Evolutionary conservation across 1,140 invertebrate species (phyloP), one percentile per base, ranked within the genome.

Genomic region (Nilaparvata lugens): DNA sequence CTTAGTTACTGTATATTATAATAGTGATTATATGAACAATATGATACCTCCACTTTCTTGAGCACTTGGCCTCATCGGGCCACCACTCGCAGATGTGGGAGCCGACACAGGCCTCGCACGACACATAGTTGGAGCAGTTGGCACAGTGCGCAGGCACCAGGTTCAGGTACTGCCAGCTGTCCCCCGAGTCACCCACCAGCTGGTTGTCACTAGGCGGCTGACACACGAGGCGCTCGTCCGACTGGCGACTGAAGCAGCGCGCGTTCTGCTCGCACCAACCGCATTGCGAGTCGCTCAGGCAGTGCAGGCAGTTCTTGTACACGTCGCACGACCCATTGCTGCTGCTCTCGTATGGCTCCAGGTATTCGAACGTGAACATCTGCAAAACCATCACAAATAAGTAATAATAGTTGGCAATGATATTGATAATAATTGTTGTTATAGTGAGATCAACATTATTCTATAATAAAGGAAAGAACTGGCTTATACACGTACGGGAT

Each of bases 61-160:
- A 81, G 70, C 94, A 97, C 7, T 83, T 77, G 0, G 89, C 88
- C 60, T 92, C 87, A 62, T 91, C 87, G 0, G 84, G 81, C 80
- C 88, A 85, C 93, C 93, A 81, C 72, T 96, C 93, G 75, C 94
- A 97, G 4, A 83, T 73, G 19, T 81, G 81, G 25, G 82, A 76
- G 58, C 66, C 69, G 0, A 87, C 80, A 67, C 91, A 93, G 3
- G 83, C 80, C 65, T 87, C 82, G 71, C 91, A 95, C 19, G 87
- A 86, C n/a, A 91, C 88, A 67, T 87, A 88, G 71, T 95, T 91
- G 0, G 86, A 85, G 71, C 95, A 97, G 61, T 88, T 87, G 9
- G 85, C 81, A 72, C 94, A 97, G 1, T 88, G 82, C 1, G 83
- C 82, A 0, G 92, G 86, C 52, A 86, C 84, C 52, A 91, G 79